phyloP scores from a whole-genome alignment of 2,888 invertebrate genomes.

The Lochmaea capreae region DNA sequence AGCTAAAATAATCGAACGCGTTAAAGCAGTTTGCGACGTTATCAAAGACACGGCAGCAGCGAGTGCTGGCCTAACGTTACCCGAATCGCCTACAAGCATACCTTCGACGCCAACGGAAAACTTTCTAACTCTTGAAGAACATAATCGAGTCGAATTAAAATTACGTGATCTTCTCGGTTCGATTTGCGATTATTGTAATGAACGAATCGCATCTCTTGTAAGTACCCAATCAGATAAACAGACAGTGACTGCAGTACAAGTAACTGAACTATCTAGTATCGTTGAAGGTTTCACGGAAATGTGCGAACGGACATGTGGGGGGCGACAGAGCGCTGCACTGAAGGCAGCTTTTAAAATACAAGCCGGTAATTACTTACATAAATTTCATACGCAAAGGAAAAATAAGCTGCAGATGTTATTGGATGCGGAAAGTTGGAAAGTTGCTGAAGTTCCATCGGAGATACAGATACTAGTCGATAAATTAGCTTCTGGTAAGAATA shows the following conservation, averaged over 20 bases:
- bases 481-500: constrained; percentile 66
- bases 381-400: constrained; percentile 90
- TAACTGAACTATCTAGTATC: constrained; percentile 79
- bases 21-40: constrained; percentile 79
- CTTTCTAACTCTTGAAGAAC: constrained; percentile 77
- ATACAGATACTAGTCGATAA: constrained; percentile 85
- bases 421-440: constrained; percentile 94
- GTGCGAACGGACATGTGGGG: constrained; percentile 80
- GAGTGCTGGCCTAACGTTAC: constrained; percentile 67
- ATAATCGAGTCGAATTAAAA: constrained; percentile 75
- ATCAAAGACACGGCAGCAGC: constrained; percentile 81
- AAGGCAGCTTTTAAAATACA: constrained; percentile 86
- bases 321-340: constrained; percentile 81
- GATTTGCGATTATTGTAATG: constrained; percentile 93
- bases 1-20: constrained; percentile 76
- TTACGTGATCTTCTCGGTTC: constrained; percentile 81
- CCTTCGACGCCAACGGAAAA: constrained; percentile 69
- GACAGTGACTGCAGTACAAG: constrained; percentile 80
- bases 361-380: constrained; percentile 90
- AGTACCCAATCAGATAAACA: constrained; percentile 81
- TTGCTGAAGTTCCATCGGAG: constrained; percentile 89
- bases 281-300: constrained; percentile 82
- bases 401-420: constrained; percentile 85
- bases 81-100: constrained; percentile 49
- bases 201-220: constrained; percentile 89